Conservation (phyloP, 2,888 invertebrate species). For the Lepidonotus clava region DNA sequence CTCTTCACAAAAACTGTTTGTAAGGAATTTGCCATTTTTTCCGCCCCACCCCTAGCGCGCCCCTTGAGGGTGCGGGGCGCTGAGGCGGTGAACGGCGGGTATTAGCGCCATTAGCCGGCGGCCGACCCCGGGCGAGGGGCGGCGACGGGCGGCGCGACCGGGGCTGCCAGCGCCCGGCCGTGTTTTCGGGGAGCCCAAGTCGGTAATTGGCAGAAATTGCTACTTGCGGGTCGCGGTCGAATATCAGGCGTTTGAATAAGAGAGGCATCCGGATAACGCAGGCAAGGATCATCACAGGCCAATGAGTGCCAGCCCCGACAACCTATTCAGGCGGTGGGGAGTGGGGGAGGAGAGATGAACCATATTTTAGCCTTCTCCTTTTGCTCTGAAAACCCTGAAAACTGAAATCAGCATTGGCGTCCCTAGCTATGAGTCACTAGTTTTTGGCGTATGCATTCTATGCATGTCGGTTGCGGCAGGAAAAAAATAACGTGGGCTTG, state of each 20-base stretch:
- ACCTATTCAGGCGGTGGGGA: slow-evolving; percentile 23
- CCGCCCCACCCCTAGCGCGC: no score
- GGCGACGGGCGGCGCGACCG: not conserved
- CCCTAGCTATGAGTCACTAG: no score
- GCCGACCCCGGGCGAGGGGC: not conserved
- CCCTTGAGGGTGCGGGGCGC: no score
- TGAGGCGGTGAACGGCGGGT: no score
- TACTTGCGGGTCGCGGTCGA: slow-evolving; percentile 52
- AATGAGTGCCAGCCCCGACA: not conserved
- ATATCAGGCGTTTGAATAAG: slow-evolving; percentile 45
- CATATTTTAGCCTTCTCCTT: no score
- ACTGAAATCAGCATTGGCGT: no score
- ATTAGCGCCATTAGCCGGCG: not conserved
- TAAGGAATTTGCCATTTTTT: no score
- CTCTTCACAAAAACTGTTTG: not conserved
- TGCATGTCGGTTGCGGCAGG: no score
- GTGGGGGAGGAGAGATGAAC: no score
- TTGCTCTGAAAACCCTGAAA: no score
- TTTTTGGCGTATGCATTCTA: no score
- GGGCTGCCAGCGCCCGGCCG: not conserved
- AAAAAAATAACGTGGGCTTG: no score
- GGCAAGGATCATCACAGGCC: slow-evolving; percentile 37
- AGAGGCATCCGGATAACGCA: not conserved
- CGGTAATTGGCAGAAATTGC: slow-evolving; percentile 53
- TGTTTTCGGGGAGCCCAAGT: not conserved